phyloP scores from a whole-genome alignment of 2,888 invertebrate genomes.

The Arctia plantaginis region DNA sequence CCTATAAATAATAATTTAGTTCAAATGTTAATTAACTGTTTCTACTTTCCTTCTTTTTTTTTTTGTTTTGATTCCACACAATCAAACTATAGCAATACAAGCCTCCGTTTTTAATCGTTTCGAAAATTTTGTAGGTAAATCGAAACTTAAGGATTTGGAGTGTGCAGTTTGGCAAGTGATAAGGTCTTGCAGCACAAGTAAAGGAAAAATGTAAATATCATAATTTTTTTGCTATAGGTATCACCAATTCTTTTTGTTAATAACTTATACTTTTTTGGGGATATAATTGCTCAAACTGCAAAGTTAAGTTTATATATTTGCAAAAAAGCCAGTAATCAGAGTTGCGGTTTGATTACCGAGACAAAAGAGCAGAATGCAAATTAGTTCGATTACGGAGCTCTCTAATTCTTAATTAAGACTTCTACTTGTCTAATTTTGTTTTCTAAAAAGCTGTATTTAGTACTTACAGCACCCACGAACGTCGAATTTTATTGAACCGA shows the following conservation, averaged over 20 bases:
- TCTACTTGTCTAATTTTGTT: not conserved
- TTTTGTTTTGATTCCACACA: not conserved
- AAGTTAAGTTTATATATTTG: not conserved
- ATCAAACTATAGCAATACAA: not conserved
- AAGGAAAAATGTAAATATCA: too few species aligned
- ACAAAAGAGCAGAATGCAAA: not conserved
- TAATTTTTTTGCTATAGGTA: too few species aligned
- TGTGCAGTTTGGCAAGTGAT: too few species aligned
- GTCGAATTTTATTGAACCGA: not conserved
- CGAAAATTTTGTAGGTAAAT: not conserved
- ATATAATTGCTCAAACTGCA: not conserved
- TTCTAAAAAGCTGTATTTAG: conserved; percentile 12
- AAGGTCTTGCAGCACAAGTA: too few species aligned
- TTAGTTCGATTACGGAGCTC: not conserved
- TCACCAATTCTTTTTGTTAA: too few species aligned
- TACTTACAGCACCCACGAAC: not conserved
- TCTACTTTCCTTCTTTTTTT: too few species aligned
- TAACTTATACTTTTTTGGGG: too few species aligned
- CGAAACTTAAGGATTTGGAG: too few species aligned
- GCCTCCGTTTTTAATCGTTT: not conserved
- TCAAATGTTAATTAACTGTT: not conserved
- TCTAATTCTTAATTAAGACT: not conserved
- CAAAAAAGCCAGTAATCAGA: too few species aligned
- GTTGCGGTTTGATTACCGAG: too few species aligned
- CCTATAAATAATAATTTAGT: conserved; percentile 7